Conservation (phyloP, 1,140 invertebrate genomes). For the Drosophila guanche region DNA sequence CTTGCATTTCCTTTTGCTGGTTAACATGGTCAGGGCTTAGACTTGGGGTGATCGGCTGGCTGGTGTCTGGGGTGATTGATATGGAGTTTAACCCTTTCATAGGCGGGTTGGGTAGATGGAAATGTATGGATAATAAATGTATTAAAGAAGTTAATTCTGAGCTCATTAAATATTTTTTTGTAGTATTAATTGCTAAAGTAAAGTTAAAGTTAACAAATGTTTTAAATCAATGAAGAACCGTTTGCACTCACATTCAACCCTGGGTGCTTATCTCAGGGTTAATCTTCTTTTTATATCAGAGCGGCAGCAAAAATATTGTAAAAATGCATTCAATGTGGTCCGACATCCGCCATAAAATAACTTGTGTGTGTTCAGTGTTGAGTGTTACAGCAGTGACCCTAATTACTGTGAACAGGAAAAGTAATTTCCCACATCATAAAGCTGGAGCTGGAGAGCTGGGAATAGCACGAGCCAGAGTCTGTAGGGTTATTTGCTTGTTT, state of each 20-base stretch:
- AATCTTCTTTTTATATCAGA: slow-evolving; percentile 21
- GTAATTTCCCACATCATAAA: slow-evolving; percentile 35
- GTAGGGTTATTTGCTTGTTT: slow-evolving; percentile 27
- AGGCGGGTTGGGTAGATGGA: no score
- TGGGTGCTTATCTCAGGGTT: slow-evolving; percentile 32
- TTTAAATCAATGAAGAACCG: no score
- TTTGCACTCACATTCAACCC: not conserved
- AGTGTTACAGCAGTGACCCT: slow-evolving; percentile 32
- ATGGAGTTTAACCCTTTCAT: not conserved
- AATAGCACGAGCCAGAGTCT: not conserved
- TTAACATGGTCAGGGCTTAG: slow-evolving; percentile 3
- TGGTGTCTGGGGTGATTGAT: not conserved
- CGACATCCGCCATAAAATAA: slow-evolving; percentile 53
- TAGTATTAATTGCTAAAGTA: no score
- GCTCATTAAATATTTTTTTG: no score
- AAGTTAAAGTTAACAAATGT: no score
- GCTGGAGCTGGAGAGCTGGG: no score
- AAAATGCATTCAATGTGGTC: slow-evolving; percentile 56
- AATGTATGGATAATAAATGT: no score
- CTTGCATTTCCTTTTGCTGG: slow-evolving; percentile 27
- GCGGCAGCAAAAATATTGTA: slow-evolving; percentile 25
- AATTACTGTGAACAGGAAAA: slow-evolving; percentile 59
- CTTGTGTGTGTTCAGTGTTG: slow-evolving; percentile 18
- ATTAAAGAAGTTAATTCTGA: no score
- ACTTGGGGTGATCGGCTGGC: not conserved